These are phyloP conservation scores for Clarias platycephalus DNA, from an alignment of 2,797 vertebrate species.

Conservation along the genomic window DNA sequence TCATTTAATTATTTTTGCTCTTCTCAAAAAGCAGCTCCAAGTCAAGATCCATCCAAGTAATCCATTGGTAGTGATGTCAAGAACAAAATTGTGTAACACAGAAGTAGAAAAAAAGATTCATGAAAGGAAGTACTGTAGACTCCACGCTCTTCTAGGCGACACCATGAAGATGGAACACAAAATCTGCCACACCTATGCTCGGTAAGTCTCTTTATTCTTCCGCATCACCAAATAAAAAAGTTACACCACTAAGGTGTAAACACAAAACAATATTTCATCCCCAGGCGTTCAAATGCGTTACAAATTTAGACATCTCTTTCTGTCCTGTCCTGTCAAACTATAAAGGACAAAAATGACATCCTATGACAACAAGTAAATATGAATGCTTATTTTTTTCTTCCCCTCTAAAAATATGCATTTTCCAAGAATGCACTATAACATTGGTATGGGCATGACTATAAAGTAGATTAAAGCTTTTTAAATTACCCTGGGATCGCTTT, in stretches of 20 bases:
- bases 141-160: background rate
- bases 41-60: background rate
- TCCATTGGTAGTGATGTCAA: background rate
- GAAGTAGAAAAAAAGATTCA: background rate
- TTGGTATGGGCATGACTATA: background rate
- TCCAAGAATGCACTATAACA: background rate
- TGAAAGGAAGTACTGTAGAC: background rate
- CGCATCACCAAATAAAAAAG: constrained; percentile 10
- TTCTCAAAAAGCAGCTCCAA: background rate
- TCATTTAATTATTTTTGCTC: background rate
- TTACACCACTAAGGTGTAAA: constrained; percentile 41
- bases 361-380: constrained; percentile 35
- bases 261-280: constrained; percentile 56
- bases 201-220: constrained; percentile 12
- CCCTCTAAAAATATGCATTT: background rate
- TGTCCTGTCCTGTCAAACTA: constrained; percentile 48
- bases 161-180: constrained; percentile 27
- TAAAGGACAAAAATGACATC: constrained; percentile 31
- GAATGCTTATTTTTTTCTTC: constrained; percentile 6
- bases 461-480: background rate
- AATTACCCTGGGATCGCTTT: background rate
- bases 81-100: background rate
- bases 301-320: constrained; percentile 40
- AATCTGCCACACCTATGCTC: constrained; percentile 23
- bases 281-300: constrained; percentile 43